Conservation (phyloP, 2,113 vertebrate genomes). For the Crocuta crocuta region DNA sequence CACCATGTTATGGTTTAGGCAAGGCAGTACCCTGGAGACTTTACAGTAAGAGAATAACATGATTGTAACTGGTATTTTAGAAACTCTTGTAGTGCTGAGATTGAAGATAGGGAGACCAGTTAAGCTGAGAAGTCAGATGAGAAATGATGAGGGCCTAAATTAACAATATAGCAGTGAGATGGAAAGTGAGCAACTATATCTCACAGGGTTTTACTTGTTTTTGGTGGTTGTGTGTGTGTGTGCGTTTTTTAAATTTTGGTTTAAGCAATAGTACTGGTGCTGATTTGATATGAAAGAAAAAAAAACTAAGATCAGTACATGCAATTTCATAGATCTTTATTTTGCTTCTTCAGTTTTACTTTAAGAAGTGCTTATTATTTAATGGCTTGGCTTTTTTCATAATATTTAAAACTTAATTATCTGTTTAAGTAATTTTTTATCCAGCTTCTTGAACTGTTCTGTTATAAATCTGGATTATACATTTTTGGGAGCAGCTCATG, state of each 20-base stretch:
- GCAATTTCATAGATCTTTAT: background rate
- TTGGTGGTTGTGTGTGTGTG: background rate
- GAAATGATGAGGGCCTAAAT: background rate
- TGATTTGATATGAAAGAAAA: conserved; percentile 31
- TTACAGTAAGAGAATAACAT: background rate
- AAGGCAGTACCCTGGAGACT: background rate
- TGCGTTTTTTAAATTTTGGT: background rate
- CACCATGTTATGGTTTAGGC: background rate
- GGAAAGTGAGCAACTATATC: background rate
- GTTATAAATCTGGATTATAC: background rate
- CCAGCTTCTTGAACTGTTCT: background rate
- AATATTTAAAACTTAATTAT: conserved; percentile 41
- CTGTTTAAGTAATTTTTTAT: background rate
- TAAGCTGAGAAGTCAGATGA: background rate
- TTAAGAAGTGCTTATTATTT: background rate
- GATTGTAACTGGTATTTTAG: background rate
- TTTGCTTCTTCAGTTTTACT: background rate
- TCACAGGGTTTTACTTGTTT: background rate
- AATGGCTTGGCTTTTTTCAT: background rate
- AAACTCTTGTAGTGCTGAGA: background rate
- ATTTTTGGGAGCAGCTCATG: background rate
- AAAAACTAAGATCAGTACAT: background rate
- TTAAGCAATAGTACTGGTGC: background rate
- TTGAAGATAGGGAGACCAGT: background rate
- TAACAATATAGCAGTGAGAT: background rate